Evolutionary conservation across 2,797 vertebrate genomes (phyloP).

Genomic region (Arnoldichthys spilopterus): DNA sequence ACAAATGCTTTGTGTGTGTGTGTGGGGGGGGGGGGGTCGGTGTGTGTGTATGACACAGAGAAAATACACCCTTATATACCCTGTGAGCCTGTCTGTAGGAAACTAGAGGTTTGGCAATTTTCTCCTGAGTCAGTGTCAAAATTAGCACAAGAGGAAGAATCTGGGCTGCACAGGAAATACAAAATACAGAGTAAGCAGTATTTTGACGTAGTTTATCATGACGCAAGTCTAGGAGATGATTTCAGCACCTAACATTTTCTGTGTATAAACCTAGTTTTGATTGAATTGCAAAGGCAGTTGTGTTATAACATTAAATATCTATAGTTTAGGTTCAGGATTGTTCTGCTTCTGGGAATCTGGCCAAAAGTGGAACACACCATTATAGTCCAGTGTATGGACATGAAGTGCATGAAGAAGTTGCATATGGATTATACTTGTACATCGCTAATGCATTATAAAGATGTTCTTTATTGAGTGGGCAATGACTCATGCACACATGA

Average conservation of each 20-base stretch:
- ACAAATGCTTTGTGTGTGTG: background rate
- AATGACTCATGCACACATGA: too few species aligned
- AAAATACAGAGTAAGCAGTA: conserved; percentile 45
- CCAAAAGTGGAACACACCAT: background rate
- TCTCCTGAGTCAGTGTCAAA: conserved; percentile 34
- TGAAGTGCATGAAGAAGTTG: too few species aligned
- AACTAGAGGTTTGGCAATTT: conserved; percentile 38
- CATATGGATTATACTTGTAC: background rate
- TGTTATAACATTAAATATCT: background rate
- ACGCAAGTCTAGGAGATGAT: background rate
- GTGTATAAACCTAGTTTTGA: background rate
- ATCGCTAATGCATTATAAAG: background rate
- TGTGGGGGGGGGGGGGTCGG: background rate
- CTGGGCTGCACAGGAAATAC: conserved; percentile 59
- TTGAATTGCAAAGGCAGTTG: background rate
- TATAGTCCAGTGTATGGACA: background rate
- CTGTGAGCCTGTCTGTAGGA: conserved; percentile 30
- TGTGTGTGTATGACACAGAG: background rate
- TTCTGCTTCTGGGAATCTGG: background rate
- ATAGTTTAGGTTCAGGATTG: background rate
- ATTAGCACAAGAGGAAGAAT: conserved; percentile 47
- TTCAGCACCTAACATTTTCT: background rate
- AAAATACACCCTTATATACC: background rate
- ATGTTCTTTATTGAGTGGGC: background rate
- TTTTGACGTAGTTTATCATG: background rate